Percentiles rank a stretch among this genome's conserved stretches.
Evolutionary conservation across 2,888 invertebrate species (phyloP).

Genomic region (Apamea crenata): DNA sequence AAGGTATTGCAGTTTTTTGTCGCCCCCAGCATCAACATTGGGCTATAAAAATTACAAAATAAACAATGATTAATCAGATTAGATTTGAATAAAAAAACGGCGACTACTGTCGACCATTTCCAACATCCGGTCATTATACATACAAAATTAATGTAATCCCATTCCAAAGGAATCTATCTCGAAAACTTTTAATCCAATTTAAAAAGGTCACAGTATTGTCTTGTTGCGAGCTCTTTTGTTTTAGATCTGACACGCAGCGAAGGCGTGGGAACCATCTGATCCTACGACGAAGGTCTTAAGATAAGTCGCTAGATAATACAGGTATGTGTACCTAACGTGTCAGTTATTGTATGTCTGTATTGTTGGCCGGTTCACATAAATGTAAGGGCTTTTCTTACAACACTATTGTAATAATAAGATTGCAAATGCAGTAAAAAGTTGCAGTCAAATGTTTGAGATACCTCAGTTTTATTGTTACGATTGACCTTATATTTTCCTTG

Average conservation of each 20-base stretch:
- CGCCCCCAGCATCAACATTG: too few species aligned
- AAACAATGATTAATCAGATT: background rate
- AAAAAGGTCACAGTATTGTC: conserved; percentile 71
- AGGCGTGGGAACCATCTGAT: conserved; percentile 77
- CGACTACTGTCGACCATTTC: background rate
- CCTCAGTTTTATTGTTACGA: conserved; percentile 52
- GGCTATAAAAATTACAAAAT: background rate
- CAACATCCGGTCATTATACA: conserved; percentile 46
- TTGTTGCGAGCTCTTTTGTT: conserved; percentile 73
- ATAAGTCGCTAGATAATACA: conserved; percentile 64
- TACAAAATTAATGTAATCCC: conserved; percentile 31
- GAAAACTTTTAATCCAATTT: conserved; percentile 68
- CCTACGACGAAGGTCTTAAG: conserved; percentile 65
- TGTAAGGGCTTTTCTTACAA: conserved; percentile 80
- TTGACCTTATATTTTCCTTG: conserved; percentile 55
- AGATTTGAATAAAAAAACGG: background rate
- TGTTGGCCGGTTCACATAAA: conserved; percentile 83
- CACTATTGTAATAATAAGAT: conserved; percentile 81
- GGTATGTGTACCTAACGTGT: conserved; percentile 69
- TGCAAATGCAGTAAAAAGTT: conserved; percentile 68
- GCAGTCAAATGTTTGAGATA: conserved; percentile 56
- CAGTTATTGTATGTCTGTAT: conserved; percentile 76
- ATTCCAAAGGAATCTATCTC: conserved; percentile 49
- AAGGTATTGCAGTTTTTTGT: background rate
- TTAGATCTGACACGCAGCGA: conserved; percentile 65